These are phyloP conservation scores for Buphagus erythrorhynchus DNA, from an alignment of 2,797 vertebrate genomes.

Conservation along the genomic window DNA sequence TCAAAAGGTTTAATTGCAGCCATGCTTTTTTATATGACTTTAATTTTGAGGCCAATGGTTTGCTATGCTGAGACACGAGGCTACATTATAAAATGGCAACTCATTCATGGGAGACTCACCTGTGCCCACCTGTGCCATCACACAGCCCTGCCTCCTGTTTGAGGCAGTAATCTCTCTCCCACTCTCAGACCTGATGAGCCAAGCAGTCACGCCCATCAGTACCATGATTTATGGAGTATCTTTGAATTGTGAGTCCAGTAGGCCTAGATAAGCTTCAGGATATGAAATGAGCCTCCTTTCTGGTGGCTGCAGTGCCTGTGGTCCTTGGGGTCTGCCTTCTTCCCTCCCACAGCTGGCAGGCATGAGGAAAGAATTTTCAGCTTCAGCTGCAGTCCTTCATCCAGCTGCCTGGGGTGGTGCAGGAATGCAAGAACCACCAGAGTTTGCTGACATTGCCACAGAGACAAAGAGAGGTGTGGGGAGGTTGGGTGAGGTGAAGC, in stretches of 20 bases:
- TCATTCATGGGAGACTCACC: background rate
- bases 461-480: background rate
- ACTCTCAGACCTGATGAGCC: background rate
- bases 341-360: background rate
- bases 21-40: background rate
- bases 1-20: background rate
- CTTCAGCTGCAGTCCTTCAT: background rate
- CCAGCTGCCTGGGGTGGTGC: rapidly evolving
- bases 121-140: background rate
- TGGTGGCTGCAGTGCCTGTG: background rate
- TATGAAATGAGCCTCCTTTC: background rate
- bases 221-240: background rate
- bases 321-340: background rate
- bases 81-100: background rate
- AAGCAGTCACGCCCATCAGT: rapidly evolving
- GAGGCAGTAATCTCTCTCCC: background rate
- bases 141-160: background rate
- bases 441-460: background rate
- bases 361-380: background rate
- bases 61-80: background rate
- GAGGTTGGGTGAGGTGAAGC: background rate
- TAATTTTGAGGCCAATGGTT: background rate
- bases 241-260: background rate
- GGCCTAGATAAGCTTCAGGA: background rate
- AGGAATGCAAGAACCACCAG: background rate